Evolutionary conservation across 1,140 invertebrate genomes (phyloP).

Genomic region (Archivesica marissinica): DNA sequence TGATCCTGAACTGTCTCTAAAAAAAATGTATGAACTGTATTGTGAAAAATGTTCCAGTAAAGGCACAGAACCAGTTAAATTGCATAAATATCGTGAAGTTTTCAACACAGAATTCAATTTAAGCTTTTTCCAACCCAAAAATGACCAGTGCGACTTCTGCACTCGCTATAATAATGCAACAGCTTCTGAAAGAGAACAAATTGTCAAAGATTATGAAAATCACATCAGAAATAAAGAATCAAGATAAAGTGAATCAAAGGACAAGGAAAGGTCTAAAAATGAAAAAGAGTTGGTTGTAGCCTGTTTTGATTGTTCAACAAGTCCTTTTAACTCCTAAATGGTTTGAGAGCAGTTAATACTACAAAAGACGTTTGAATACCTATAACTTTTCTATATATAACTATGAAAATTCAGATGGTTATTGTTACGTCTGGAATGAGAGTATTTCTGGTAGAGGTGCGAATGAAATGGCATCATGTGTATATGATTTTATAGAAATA

Average conservation of each 20-base stretch:
- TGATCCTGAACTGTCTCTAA: background rate
- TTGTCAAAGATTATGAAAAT: background rate
- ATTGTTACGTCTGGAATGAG: conserved; percentile 45
- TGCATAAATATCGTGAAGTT: conserved; percentile 8
- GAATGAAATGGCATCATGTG: conserved; percentile 44
- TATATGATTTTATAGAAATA: conserved; percentile 25
- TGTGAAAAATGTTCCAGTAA: background rate
- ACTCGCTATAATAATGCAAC: conserved; percentile 7
- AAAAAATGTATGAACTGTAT: conserved; percentile 32
- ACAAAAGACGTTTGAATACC: conserved; percentile 20
- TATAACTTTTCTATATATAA: conserved; percentile 45
- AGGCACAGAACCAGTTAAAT: background rate
- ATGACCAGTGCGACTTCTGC: conserved; percentile 42
- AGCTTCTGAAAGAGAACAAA: background rate
- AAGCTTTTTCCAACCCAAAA: conserved; percentile 11
- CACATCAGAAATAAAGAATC: conserved; percentile 30
- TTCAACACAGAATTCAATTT: conserved; percentile 40
- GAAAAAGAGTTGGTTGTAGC: conserved; percentile 3
- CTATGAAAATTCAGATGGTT: background rate
- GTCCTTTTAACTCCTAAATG: conserved; percentile 23
- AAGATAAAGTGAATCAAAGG: conserved; percentile 6
- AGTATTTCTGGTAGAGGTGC: conserved; percentile 21
- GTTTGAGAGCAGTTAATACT: background rate
- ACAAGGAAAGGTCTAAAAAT: background rate
- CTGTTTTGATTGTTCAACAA: conserved; percentile 43